These are phyloP conservation scores for Scaptomyza montana DNA, from an alignment of 1,140 invertebrate genomes.

Conservation along the genomic window DNA sequence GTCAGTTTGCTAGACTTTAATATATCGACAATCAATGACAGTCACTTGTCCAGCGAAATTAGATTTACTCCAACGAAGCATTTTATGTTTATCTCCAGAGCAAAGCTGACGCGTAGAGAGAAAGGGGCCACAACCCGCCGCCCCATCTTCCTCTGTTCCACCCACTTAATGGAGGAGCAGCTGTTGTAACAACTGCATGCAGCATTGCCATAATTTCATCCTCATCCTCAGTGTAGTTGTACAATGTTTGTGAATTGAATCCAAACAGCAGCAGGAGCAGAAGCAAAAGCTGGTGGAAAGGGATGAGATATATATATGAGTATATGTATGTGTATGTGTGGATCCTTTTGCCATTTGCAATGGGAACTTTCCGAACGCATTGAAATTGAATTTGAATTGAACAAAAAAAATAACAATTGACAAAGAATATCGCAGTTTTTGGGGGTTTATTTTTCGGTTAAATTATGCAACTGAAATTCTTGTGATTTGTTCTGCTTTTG, in stretches of 20 bases:
- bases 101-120: not conserved
- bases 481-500: conserved; percentile 16
- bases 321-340: not conserved
- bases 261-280: conserved; percentile 17
- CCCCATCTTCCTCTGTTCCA: not conserved
- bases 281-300: too few relatives aligned
- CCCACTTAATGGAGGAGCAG: conserved; percentile 16
- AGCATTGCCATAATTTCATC: conserved; percentile 67
- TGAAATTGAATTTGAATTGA: conserved; percentile 73
- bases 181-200: conserved; percentile 57
- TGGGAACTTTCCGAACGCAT: conserved; percentile 49
- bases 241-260: conserved; percentile 71
- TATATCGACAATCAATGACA: conserved; percentile 75
- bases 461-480: conserved; percentile 2
- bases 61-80: conserved; percentile 70
- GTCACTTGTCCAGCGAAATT: conserved; percentile 76
- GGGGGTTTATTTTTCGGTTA: conserved; percentile 6
- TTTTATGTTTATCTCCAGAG: conserved; percentile 50
- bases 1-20: conserved; percentile 45
- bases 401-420: conserved; percentile 24
- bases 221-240: conserved; percentile 46
- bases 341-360: conserved; percentile 28
- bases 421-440: conserved; percentile 27
- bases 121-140: too few relatives aligned
- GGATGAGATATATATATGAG: not conserved